Conservation (phyloP, 2,888 invertebrate species). For the Papilio gigon region DNA sequence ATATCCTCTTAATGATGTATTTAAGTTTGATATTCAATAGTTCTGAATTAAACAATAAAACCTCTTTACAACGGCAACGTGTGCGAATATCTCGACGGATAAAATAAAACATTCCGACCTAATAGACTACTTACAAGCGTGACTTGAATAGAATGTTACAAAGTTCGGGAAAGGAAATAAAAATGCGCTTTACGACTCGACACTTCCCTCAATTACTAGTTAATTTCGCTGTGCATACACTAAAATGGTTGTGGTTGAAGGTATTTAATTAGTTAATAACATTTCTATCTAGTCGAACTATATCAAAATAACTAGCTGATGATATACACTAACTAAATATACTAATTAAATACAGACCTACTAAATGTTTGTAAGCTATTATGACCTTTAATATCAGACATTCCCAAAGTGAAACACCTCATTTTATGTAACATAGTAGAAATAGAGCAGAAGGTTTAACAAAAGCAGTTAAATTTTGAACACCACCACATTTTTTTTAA, state of each 20-base stretch:
- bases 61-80: neutral
- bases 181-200: conserved; percentile 3
- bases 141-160: neutral
- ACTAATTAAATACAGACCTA: too few species aligned
- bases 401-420: too few species aligned
- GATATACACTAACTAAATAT: too few species aligned
- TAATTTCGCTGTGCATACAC: neutral
- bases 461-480: too few species aligned
- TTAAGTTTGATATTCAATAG: neutral
- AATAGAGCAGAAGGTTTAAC: too few species aligned
- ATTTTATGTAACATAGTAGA: too few species aligned
- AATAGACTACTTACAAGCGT: conserved; percentile 14
- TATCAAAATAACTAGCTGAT: too few species aligned
- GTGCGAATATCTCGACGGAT: neutral
- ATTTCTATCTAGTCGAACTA: neutral
- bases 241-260: neutral
- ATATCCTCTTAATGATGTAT: too few species aligned
- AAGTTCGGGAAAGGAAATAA: neutral
- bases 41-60: neutral
- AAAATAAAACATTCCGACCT: conserved; percentile 17
- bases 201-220: neutral
- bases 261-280: neutral
- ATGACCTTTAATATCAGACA: too few species aligned
- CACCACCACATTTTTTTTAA: too few species aligned
- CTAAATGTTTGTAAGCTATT: too few species aligned